Evolutionary conservation across 1,140 invertebrate species (phyloP).

Genomic region (Trichomalopsis sarcophagae): DNA sequence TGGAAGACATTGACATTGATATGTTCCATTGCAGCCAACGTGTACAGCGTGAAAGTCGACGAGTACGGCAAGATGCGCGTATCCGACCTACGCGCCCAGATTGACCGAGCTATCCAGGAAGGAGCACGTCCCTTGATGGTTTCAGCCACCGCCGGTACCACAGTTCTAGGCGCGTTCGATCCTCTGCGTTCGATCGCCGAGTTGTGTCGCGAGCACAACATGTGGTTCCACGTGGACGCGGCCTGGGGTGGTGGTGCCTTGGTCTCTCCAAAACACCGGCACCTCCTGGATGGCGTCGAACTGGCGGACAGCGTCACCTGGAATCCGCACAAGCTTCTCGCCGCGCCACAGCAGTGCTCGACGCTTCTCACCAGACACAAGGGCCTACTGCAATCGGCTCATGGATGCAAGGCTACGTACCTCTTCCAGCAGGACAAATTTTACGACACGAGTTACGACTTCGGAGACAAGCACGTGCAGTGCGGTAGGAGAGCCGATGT

Average conservation of each 20-base stretch:
- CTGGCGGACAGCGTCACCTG: slow-evolving; percentile 93
- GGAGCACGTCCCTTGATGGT: slow-evolving; percentile 90
- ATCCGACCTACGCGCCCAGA: slow-evolving; percentile 82
- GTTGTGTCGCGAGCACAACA: slow-evolving; percentile 86
- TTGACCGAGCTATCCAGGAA: slow-evolving; percentile 80
- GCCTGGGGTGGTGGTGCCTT: slow-evolving; percentile 95
- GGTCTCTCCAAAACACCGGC: slow-evolving; percentile 86
- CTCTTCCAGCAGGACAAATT: slow-evolving; percentile 98
- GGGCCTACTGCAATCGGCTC: slow-evolving; percentile 70
- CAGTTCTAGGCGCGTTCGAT: slow-evolving; percentile 92
- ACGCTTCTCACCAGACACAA: slow-evolving; percentile 78
- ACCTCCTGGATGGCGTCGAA: slow-evolving; percentile 87
- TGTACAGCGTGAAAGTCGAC: slow-evolving; percentile 84
- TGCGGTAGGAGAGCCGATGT: slow-evolving; percentile 96
- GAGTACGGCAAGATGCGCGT: slow-evolving; percentile 86
- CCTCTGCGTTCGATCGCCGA: slow-evolving; percentile 87
- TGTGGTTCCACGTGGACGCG: slow-evolving; percentile 98
- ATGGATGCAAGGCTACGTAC: slow-evolving; percentile 87
- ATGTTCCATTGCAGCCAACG: slow-evolving; percentile 75
- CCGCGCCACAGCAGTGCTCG: slow-evolving; percentile 93
- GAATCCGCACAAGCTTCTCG: slow-evolving; percentile 95
- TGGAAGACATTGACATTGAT: too few relatives aligned
- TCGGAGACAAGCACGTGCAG: slow-evolving; percentile 94
- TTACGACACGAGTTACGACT: slow-evolving; percentile 93
- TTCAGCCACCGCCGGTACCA: slow-evolving; percentile 91